Conservation (phyloP, 2,797 vertebrate genomes). For the Syndactyla subalaris region DNA sequence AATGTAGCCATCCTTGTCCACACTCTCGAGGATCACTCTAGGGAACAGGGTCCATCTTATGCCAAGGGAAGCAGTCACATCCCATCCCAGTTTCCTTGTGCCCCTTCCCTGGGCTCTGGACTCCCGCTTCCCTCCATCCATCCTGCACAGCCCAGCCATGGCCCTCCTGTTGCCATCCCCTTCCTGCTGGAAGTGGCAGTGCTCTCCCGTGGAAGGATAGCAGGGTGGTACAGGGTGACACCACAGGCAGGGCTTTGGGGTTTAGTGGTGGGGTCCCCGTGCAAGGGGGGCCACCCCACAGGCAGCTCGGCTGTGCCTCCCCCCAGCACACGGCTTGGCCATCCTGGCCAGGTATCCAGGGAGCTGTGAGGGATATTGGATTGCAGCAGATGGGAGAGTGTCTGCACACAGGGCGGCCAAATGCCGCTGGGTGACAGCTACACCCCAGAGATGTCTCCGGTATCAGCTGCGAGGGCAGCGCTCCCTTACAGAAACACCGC, state of each 20-base stretch:
- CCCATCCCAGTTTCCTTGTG: rapidly evolving
- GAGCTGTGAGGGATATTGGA: background rate
- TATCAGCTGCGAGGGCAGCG: background rate
- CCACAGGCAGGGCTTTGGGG: background rate
- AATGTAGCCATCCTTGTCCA: background rate
- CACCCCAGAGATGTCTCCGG: background rate
- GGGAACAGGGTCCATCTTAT: background rate
- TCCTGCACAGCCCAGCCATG: rapidly evolving
- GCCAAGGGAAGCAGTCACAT: background rate
- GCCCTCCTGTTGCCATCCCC: background rate
- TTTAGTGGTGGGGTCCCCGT: rapidly evolving
- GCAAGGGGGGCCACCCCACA: background rate
- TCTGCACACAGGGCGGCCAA: background rate
- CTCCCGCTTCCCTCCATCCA: background rate
- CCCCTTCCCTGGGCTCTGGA: background rate
- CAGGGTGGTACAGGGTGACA: background rate
- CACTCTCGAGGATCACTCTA: rapidly evolving
- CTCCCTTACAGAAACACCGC: background rate
- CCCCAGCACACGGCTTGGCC: background rate
- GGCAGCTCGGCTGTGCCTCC: rapidly evolving
- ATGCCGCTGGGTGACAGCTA: background rate
- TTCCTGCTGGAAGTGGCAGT: rapidly evolving
- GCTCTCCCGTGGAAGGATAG: rapidly evolving
- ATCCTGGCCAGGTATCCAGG: background rate
- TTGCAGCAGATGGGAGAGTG: background rate